Conservation (phyloP, 1,140 invertebrate species). For the Elysia chlorotica region DNA sequence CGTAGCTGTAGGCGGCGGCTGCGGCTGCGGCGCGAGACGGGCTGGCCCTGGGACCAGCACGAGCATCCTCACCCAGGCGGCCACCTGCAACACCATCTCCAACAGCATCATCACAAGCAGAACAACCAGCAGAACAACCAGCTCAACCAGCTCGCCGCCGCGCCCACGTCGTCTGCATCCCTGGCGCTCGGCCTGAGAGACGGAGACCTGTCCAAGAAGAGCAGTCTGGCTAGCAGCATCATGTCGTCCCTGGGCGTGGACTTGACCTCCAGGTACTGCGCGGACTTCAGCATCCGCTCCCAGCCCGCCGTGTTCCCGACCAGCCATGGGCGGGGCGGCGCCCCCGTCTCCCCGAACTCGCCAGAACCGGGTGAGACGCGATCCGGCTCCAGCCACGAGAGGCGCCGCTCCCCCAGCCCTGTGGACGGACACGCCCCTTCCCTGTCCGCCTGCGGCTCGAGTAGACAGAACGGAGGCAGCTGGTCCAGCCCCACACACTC, state of each 20-base stretch:
- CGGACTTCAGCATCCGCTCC: conserved; percentile 13
- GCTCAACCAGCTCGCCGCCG: no score
- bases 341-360: not conserved
- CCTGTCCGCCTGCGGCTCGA: not conserved
- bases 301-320: conserved; percentile 11
- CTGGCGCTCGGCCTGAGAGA: no score
- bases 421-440: not conserved
- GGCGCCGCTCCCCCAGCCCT: not conserved
- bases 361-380: conserved; percentile 19
- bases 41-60: no score
- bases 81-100: no score
- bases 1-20: conserved; percentile 15
- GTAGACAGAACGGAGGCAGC: not conserved
- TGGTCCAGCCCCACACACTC: not conserved
- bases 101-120: no score
- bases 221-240: no score
- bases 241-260: conserved; percentile 7
- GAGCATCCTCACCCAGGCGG: no score
- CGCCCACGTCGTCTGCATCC: no score
- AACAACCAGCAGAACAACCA: no score
- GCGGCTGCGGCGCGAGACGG: no score
- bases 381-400: not conserved
- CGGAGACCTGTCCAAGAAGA: no score
- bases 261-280: conserved; percentile 11
- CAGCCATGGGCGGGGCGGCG: not conserved